phyloP scores from a whole-genome alignment of 1,140 invertebrate genomes.

The Spodoptera frugiperda region DNA sequence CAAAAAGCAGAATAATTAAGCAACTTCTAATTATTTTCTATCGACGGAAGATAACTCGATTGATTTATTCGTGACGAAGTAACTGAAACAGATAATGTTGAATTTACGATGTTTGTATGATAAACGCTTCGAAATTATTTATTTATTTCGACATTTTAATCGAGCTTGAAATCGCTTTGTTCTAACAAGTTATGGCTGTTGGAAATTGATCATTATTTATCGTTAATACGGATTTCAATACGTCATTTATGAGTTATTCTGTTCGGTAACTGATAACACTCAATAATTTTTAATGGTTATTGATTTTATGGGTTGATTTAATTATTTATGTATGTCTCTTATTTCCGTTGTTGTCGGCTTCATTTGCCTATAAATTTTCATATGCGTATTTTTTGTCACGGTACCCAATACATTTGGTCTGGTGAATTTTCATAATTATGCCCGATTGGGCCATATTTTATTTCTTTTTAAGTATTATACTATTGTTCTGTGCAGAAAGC shows the following conservation, averaged over 20 bases:
- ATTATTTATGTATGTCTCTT: constrained; percentile 24
- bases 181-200: constrained; percentile 48
- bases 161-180: constrained; percentile 55
- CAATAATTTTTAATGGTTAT: constrained; percentile 32
- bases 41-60: constrained; percentile 71
- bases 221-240: constrained; percentile 40
- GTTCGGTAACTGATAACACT: constrained; percentile 16
- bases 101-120: constrained; percentile 80
- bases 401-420: neutral
- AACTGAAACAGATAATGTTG: constrained; percentile 66
- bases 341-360: neutral
- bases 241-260: constrained; percentile 27
- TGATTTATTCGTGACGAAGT: constrained; percentile 73
- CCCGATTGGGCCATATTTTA: no score
- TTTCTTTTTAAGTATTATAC: no score
- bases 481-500: no score
- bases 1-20: constrained; percentile 77
- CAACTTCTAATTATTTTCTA: constrained; percentile 82
- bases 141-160: constrained; percentile 71
- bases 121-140: constrained; percentile 72
- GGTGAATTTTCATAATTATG: no score
- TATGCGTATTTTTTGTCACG: neutral
- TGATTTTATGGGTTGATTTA: constrained; percentile 25
- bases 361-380: constrained; percentile 8
- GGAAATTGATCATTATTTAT: constrained; percentile 50